Evolutionary conservation across 1,140 invertebrate genomes (phyloP), one percentile per base, ranked within the genome.

Genomic region (Cyrtorhinus lividipennis): DNA sequence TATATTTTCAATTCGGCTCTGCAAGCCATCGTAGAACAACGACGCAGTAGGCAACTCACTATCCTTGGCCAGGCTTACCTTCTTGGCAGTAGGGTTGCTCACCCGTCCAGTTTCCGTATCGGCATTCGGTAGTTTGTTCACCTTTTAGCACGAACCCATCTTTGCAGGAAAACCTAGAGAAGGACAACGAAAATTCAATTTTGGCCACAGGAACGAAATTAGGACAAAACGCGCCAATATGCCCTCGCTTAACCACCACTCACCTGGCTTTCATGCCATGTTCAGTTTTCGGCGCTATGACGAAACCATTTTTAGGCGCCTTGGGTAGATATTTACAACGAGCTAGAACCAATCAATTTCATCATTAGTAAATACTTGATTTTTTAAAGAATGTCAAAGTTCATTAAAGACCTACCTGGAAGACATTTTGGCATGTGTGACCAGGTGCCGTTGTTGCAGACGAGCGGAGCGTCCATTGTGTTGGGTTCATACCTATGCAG

Each of bases 371-470:
- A 38, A 15, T 38, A 38, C 15, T 5, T 38, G 15, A 5, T 38
- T 38, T 38, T 15, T 8, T 15, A 8, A 38, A 15, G 5, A 8
- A 38, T 38, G 30, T 38, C 5, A 38, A 15, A 38, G 5, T 5
- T 38, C 15, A 8, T 15, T 8, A 38, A 15, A 5, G 5, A 38
- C 22, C 58, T 67, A 70, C 73, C 89, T 25, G 93, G 92, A 59
- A 86, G 82, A 76, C 93, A 97, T 56, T 82, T 81, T 0, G 94
- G 95, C 65, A 95, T 87, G 67, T 93, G 86, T 0, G 88, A 88
- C 93, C 94, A 98, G 0, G 92, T 95, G 8, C 94, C 94, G 71
- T 98, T 98, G 71, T 92, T 88, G 70, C 95, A 99, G 0, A 81
- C 83, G 0, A 90, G 82, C 0, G 86, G 82, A 0, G 82, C 81